phyloP scores from a whole-genome alignment of 2,113 vertebrate species.

The Megaceryle maxima region DNA sequence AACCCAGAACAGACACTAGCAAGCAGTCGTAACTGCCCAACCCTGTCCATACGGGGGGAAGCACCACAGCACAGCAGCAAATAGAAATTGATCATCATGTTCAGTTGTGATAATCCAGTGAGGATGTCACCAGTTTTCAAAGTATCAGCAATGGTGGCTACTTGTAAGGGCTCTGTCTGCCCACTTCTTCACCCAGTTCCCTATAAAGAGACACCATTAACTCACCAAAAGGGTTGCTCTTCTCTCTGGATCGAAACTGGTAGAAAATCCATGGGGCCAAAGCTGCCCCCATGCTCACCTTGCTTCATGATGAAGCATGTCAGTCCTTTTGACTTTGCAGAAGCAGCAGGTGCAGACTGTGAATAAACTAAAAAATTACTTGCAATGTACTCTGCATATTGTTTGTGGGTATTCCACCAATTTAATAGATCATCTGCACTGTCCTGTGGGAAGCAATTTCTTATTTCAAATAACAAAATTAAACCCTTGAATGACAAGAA shows the following conservation, averaged over 20 bases:
- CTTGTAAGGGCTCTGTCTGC: neutral
- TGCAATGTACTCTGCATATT: neutral
- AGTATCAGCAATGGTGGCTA: neutral
- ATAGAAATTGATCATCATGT: neutral
- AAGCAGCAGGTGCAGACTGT: neutral
- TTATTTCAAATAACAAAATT: neutral
- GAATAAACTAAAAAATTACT: neutral
- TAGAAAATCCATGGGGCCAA: neutral
- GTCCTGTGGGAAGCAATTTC: neutral
- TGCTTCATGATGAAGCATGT: rapidly evolving
- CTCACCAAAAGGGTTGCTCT: neutral
- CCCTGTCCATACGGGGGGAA: neutral
- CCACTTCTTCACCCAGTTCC: neutral
- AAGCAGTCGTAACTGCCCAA: neutral
- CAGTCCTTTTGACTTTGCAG: neutral
- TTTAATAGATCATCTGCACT: neutral
- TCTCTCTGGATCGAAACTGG: neutral
- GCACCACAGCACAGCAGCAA: neutral
- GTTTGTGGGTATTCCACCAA: neutral
- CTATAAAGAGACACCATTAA: neutral
- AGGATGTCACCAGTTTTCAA: neutral
- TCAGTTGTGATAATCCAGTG: neutral
- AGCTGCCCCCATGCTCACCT: neutral
- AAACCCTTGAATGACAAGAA: neutral
- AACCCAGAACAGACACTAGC: neutral